Evolutionary conservation across 2,113 vertebrate species (phyloP).

Genomic region (Sapajus apella): DNA sequence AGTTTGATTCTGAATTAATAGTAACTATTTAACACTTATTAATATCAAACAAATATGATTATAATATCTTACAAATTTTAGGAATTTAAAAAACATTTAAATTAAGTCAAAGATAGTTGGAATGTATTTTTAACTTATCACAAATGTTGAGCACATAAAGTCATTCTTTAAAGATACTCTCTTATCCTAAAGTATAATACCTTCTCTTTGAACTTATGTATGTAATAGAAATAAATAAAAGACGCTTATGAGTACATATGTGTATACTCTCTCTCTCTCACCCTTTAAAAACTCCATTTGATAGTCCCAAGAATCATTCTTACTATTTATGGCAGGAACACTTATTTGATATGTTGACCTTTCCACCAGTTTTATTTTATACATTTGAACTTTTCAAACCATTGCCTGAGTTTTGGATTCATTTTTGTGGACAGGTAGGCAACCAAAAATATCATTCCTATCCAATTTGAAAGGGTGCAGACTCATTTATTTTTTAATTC

Average conservation of each 20-base stretch:
- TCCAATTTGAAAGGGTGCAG: neutral
- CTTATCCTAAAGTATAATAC: neutral
- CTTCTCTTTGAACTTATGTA: neutral
- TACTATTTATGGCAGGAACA: constrained; percentile 17
- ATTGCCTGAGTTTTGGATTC: constrained; percentile 20
- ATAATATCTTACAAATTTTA: constrained; percentile 29
- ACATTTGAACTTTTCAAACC: constrained; percentile 50
- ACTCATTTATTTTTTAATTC: neutral
- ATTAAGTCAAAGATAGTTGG: constrained; percentile 16
- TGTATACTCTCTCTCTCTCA: too few species aligned
- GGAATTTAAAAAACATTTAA: constrained; percentile 20
- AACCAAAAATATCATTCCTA: neutral
- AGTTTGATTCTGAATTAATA: neutral
- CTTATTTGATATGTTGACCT: constrained; percentile 48
- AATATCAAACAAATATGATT: neutral
- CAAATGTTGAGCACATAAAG: neutral
- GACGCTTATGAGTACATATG: neutral
- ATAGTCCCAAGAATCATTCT: constrained; percentile 31
- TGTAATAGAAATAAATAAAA: neutral
- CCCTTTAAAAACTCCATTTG: constrained; percentile 14
- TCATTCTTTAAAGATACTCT: constrained; percentile 28
- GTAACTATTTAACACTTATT: neutral
- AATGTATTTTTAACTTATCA: neutral
- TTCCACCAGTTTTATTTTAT: constrained; percentile 42
- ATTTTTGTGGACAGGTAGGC: constrained; percentile 39